Base-by-base conservation (phyloP, 2,888 invertebrate genomes). In the Gonocerus acuteangulatus region DNA sequence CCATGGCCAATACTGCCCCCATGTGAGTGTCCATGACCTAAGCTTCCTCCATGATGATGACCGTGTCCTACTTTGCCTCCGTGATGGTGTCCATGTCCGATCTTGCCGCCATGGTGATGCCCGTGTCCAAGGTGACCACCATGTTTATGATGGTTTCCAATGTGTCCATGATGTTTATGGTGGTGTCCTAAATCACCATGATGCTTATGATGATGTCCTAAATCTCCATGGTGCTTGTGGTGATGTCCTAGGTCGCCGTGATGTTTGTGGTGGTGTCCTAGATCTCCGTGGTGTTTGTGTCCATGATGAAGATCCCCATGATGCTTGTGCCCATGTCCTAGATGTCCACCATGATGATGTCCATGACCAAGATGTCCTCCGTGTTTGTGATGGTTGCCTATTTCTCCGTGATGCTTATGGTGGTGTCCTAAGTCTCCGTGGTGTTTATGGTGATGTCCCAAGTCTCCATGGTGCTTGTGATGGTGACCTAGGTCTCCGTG, bases 401-500 rank as follows among this genome's bases (percentile, higher is more conserved):
- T 51, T 32, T 48, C 22, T 3, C 64, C 64, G 15, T 61, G 60
- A 23, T 65, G 64, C 16, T 57, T 16, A 32, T 65, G 64, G n/a
- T 62, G 62, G 19, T 65, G 64, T 48, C 64, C 64, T 4, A 65
- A 51, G 27, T 52, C 23, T 4, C 64, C 64, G 4, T 62, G 62
- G n/a, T 65, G 64, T 21, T 56, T 13, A 32, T 65, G 64, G 3
- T 60, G 60, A 57, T 65, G 64, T 42, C 62, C 64, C 2, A 65
- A 57, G 16, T 52, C 44, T 13, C 64, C 64, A 15, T 57, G 60
- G 22, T 64, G 64, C 4, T 57, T 45, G 51, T 65, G 64, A 16
- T 60, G 60, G 48, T 65, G 64, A 48, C 64, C 64, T 13, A 65
- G 56, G 27, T 52, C 23, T 9, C 64, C 64, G 4, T 62, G 62